Evolutionary conservation across 2,888 invertebrate species (phyloP).

Genomic region (Drosophila prolongata): DNA sequence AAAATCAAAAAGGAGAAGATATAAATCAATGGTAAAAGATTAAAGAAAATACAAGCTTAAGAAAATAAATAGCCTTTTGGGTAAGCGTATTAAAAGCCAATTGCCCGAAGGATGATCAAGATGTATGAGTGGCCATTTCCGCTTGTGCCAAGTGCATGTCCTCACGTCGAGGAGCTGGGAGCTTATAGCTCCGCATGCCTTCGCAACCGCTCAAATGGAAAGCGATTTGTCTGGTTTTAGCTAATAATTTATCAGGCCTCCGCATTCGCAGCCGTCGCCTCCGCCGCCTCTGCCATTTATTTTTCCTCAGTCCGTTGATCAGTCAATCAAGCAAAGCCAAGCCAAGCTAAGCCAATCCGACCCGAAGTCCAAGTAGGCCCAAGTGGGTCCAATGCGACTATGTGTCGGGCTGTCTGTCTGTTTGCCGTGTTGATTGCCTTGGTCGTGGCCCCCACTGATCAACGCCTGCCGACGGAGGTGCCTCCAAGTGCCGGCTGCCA

Average conservation of each 20-base stretch:
- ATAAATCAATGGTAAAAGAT: too few species aligned
- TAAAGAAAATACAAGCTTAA: too few species aligned
- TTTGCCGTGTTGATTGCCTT: conserved; percentile 47
- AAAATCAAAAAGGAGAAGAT: too few species aligned
- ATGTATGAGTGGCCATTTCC: conserved; percentile 41
- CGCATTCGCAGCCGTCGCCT: conserved; percentile 41
- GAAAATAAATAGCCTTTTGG: background rate
- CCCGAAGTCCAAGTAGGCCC: conserved; percentile 16
- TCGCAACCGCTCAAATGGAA: conserved; percentile 75
- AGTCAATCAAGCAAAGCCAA: conserved; percentile 62
- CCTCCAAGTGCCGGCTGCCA: conserved; percentile 33
- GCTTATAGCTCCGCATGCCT: conserved; percentile 28
- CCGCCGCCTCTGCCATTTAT: conserved; percentile 26
- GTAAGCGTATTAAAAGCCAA: conserved; percentile 10
- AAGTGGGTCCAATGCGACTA: conserved; percentile 24
- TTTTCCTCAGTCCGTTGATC: conserved; percentile 57
- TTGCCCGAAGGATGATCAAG: conserved; percentile 21
- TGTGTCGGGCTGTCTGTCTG: conserved; percentile 28
- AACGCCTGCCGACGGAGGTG: conserved; percentile 35
- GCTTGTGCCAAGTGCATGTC: conserved; percentile 52
- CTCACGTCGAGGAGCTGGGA: conserved; percentile 57
- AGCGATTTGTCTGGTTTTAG: conserved; percentile 83
- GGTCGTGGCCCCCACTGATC: conserved; percentile 55
- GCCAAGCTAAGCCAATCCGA: conserved; percentile 6
- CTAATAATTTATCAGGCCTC: conserved; percentile 75